Conservation (phyloP, 2,113 vertebrate genomes). For the Embiotoca jacksoni region DNA sequence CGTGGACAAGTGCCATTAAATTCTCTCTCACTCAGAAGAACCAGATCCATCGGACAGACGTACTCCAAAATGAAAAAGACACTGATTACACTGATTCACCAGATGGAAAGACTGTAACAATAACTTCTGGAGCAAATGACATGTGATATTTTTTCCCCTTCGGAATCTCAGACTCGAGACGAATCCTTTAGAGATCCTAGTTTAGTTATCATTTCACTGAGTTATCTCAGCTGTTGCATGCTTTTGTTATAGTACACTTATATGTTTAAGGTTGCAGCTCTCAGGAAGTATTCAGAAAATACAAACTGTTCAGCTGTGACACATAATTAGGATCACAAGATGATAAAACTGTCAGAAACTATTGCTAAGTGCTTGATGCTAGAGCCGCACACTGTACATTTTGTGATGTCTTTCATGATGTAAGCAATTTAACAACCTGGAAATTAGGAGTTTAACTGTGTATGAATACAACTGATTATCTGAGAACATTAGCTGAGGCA, state of each 20-base stretch:
- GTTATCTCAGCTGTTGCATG: neutral
- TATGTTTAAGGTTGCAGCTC: conserved; percentile 1
- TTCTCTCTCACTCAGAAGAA: neutral
- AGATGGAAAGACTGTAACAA: conserved; percentile 41
- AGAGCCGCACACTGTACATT: neutral
- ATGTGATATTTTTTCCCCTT: conserved; percentile 26
- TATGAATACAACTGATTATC: neutral
- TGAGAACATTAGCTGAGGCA: neutral
- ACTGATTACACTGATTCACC: conserved; percentile 47
- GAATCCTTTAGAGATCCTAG: conserved; percentile 1
- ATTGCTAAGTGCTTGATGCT: neutral
- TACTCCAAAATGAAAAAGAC: conserved; percentile 50
- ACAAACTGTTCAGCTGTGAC: neutral
- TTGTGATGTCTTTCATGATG: neutral
- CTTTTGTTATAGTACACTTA: neutral
- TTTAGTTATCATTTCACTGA: neutral
- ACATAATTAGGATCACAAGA: neutral
- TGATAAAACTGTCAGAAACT: neutral
- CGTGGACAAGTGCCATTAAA: neutral
- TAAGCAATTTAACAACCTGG: neutral
- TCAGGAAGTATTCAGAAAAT: neutral
- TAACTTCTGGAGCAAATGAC: conserved; percentile 32
- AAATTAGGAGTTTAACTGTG: neutral
- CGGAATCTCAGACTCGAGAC: conserved; percentile 15
- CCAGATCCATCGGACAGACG: conserved; percentile 34